Base-by-base conservation (phyloP, 1,140 invertebrate genomes). In the Holotrichia oblita region DNA sequence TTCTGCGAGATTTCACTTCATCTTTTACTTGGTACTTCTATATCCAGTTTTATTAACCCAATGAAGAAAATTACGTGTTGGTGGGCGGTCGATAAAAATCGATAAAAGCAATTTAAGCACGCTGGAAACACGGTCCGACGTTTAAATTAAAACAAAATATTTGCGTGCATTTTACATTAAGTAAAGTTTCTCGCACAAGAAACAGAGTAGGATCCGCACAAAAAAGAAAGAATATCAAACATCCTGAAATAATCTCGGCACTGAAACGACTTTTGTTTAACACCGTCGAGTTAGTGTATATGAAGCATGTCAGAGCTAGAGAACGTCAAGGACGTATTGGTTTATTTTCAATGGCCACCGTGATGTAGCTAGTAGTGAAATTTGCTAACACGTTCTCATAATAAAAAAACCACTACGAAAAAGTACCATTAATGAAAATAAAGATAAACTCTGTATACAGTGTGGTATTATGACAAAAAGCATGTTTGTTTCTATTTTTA, bases 91-190 rank as follows among this genome's bases (percentile, higher is more conserved):
- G 48, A 55, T 55, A 55, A 55, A 55, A 55, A 55, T 55, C 48
- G 48, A 55, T 55, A 55, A 55, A 55, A 55, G 48, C 48, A 55
- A 55, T 55, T 55, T 55, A 55, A 55, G 6, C n/a, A 14, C 48
- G 48, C 48, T 17, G 12, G 48, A n/a, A 55, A 55, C 48, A 3
- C 17, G 12, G 48, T 17, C 48, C 12, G n/a, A n/a, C 48, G 48
- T 14, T 17, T 55, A 55, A 55, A 55, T 55, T 55, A 55, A 55
- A 55, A 55, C 48, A 55, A 55, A 55, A 55, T 55, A 55, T 55
- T 55, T 55, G 48, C 48, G 14, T 17, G 48, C 48, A 6, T 55
- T 55, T 55, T 55, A 55, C 48, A 17, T 17, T 55, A 55, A 55
- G 48, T 6, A 55, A 55, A 17, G n/a, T 17, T 6, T 17, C 17